Conservation (phyloP, 2,888 invertebrate species). For the Cephonodes hylas region DNA sequence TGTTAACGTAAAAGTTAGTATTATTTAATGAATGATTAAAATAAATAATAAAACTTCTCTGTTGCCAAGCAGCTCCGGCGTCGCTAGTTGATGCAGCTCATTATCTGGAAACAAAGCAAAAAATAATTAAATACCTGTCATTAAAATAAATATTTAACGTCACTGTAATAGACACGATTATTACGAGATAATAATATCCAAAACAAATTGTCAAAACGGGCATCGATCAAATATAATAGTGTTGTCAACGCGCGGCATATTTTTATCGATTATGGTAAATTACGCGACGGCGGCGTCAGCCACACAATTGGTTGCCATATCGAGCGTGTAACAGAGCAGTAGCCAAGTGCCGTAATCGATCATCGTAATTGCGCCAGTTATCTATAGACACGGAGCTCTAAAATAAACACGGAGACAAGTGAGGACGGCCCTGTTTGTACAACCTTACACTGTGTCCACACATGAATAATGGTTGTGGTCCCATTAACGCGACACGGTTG, state of each 20-base stretch:
- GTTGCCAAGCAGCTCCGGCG: conserved; percentile 5
- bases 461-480: conserved; percentile 45
- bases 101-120: conserved; percentile 20
- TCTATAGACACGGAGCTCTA: conserved; percentile 38
- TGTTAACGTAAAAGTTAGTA: no score
- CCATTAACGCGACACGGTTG: conserved; percentile 37
- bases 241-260: conserved; percentile 51
- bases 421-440: conserved; percentile 58
- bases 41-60: conserved; percentile 35
- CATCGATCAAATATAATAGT: conserved; percentile 62
- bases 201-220: conserved; percentile 34
- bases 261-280: conserved; percentile 33
- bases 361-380: conserved; percentile 57
- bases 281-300: conserved; percentile 34
- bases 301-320: conserved; percentile 50
- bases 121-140: conserved; percentile 21
- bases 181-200: background rate
- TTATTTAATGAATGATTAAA: background rate
- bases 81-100: background rate
- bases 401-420: conserved; percentile 64
- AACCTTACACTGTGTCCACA: conserved; percentile 40
- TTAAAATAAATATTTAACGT: conserved; percentile 11
- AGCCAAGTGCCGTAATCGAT: conserved; percentile 65
- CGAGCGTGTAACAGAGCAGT: conserved; percentile 53
- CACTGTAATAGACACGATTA: background rate